phyloP scores from a whole-genome alignment of 1,140 invertebrate genomes.

The Acromyrmex echinatior region DNA sequence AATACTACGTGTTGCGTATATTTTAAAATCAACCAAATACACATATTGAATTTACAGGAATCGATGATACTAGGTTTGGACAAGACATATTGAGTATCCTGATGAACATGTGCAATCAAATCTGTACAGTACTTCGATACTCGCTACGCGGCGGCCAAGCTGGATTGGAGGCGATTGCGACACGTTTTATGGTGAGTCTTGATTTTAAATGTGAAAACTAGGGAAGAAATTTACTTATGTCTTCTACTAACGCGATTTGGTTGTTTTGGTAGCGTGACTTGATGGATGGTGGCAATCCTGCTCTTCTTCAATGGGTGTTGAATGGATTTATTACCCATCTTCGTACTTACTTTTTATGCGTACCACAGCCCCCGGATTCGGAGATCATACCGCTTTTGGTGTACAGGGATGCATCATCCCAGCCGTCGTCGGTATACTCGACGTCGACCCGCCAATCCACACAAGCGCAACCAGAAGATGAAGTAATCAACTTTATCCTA shows the following conservation, averaged over 20 bases:
- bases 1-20: not conserved
- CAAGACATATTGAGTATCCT: constrained; percentile 70
- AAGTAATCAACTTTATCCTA: constrained; percentile 70
- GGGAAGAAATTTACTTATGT: not conserved
- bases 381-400: constrained; percentile 78
- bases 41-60: constrained; percentile 62
- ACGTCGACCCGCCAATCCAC: constrained; percentile 45
- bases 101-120: constrained; percentile 72
- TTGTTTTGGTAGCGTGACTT: constrained; percentile 69
- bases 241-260: not conserved
- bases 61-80: constrained; percentile 73
- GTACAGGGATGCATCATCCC: constrained; percentile 67
- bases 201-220: not conserved
- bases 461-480: constrained; percentile 70
- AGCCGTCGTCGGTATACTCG: constrained; percentile 42
- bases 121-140: constrained; percentile 75
- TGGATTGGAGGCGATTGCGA: constrained; percentile 72
- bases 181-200: constrained; percentile 74
- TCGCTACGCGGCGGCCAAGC: constrained; percentile 71
- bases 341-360: constrained; percentile 64
- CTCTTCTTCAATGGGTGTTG: constrained; percentile 70
- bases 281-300: constrained; percentile 47
- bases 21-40: constrained; percentile 12
- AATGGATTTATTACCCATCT: constrained; percentile 69
- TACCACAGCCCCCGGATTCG: constrained; percentile 67